phyloP scores from a whole-genome alignment of 2,888 invertebrate species.

The Altica lythri region DNA sequence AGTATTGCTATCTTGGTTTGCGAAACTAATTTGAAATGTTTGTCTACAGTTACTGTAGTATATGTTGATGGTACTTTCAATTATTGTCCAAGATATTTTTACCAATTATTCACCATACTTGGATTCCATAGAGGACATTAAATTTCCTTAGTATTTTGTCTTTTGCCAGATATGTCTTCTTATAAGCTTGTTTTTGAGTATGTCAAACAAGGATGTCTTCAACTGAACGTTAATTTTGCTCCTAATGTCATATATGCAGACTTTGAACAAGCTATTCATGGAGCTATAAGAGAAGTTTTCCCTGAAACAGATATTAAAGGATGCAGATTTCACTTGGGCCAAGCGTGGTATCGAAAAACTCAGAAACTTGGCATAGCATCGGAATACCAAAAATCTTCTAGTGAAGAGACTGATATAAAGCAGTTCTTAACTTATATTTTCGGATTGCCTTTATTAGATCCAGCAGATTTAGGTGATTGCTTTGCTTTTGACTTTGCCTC shows the following conservation, averaged over 20 bases:
- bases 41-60: not conserved
- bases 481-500: not conserved
- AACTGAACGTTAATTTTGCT: not conserved
- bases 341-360: too few species aligned
- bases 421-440: not conserved
- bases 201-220: not conserved
- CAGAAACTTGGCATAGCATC: not conserved
- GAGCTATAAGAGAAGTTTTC: not conserved
- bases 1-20: not conserved
- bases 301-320: not conserved
- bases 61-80: conserved; percentile 1
- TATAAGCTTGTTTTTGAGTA: not conserved
- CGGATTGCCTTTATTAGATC: not conserved
- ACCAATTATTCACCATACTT: not conserved
- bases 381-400: not conserved
- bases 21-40: not conserved
- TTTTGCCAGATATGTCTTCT: not conserved
- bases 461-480: not conserved
- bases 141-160: not conserved
- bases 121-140: not conserved
- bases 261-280: not conserved
- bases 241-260: not conserved
- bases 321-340: not conserved
- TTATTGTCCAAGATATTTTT: not conserved
- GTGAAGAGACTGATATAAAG: not conserved